Conservation (phyloP, 1,140 invertebrate species). For the Drosophila teissieri region DNA sequence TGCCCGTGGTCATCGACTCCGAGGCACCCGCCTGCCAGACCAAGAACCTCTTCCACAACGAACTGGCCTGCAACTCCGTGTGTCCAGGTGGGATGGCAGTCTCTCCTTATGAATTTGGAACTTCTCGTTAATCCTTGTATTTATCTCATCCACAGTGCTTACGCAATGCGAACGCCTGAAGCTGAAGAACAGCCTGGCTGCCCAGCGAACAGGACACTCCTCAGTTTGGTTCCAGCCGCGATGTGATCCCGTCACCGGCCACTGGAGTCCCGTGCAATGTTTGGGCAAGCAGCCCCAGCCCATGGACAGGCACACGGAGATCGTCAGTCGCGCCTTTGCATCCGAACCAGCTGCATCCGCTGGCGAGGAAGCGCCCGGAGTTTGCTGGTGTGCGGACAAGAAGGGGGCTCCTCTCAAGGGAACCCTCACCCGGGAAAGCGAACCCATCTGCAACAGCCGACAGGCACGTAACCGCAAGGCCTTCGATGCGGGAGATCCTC, state of each 20-base stretch:
- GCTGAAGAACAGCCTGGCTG: conserved; percentile 90
- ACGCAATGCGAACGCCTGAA: conserved; percentile 92
- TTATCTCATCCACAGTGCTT: conserved; percentile 85
- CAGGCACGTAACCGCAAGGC: conserved; percentile 87
- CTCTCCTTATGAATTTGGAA: neutral
- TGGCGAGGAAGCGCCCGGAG: conserved; percentile 83
- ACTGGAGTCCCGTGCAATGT: conserved; percentile 93
- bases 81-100: conserved; percentile 87
- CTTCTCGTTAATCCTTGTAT: neutral
- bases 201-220: conserved; percentile 87
- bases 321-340: conserved; percentile 65
- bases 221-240: conserved; percentile 88
- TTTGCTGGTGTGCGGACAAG: conserved; percentile 94
- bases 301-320: conserved; percentile 34
- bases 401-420: conserved; percentile 92
- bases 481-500: conserved; percentile 76
- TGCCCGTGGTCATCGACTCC: conserved; percentile 88
- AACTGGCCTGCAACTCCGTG: conserved; percentile 92
- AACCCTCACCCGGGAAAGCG: conserved; percentile 89
- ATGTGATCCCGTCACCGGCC: conserved; percentile 89
- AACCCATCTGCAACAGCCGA: conserved; percentile 90
- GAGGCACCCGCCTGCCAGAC: conserved; percentile 90
- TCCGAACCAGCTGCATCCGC: neutral
- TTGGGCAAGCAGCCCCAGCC: conserved; percentile 85
- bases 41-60: conserved; percentile 94